Evolutionary conservation across 2,888 invertebrate genomes (phyloP).

Genomic region (Philonicus albiceps): DNA sequence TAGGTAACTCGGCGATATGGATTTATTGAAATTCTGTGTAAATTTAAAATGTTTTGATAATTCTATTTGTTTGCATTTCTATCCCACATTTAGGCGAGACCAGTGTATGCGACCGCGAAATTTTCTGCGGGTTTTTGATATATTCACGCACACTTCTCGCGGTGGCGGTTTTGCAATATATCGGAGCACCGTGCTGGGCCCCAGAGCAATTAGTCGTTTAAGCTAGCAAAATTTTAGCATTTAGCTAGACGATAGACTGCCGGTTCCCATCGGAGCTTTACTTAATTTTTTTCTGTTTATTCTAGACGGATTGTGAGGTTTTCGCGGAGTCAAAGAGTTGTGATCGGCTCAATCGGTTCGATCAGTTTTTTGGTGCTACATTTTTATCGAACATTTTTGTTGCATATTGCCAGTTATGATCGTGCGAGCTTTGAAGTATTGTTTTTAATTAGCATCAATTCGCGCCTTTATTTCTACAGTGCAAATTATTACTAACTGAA

Average conservation of each 20-base stretch:
- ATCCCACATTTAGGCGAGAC: background rate
- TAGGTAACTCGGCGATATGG: background rate
- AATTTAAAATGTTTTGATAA: conserved; percentile 8
- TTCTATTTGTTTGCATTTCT: background rate
- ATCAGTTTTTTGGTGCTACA: background rate
- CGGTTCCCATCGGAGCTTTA: background rate
- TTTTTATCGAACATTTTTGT: background rate
- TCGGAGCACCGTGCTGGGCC: background rate
- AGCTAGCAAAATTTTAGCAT: background rate
- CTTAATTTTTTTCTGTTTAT: background rate
- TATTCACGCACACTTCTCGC: background rate
- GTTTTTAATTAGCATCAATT: background rate
- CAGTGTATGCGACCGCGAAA: background rate
- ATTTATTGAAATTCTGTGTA: conserved; percentile 5
- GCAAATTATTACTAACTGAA: background rate
- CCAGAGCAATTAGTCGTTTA: background rate
- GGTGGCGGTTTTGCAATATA: background rate
- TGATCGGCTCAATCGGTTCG: background rate
- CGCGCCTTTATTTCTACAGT: background rate
- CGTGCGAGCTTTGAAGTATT: background rate
- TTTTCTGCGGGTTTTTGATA: background rate
- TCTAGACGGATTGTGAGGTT: background rate
- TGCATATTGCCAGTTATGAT: background rate
- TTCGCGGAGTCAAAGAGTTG: background rate
- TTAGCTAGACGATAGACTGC: background rate